Conservation (phyloP, 2,113 vertebrate species). For the Antechinus stuartii region DNA sequence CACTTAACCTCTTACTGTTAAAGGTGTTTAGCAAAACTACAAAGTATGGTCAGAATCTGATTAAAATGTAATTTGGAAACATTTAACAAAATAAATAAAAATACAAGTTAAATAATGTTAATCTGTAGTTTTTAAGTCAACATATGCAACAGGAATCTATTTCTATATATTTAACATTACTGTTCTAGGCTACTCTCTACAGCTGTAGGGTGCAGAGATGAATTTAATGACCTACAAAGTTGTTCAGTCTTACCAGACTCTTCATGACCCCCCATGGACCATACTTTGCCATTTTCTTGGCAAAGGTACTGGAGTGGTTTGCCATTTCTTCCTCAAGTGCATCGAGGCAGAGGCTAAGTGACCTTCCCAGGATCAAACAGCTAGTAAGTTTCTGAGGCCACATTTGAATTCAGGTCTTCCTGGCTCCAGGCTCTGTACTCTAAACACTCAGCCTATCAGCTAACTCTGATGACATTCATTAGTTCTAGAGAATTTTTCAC, state of each 20-base stretch:
- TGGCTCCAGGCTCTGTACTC: neutral
- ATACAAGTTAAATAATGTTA: neutral
- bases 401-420: neutral
- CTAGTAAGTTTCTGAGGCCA: neutral
- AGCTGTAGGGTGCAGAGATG: neutral
- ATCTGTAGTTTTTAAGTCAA: neutral
- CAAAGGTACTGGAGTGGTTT: too few relatives aligned
- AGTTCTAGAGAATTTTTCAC: neutral
- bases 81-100: neutral
- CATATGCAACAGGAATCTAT: neutral
- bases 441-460: neutral
- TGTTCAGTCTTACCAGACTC: neutral
- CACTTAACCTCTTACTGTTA: neutral
- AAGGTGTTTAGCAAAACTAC: neutral
- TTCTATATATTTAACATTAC: neutral
- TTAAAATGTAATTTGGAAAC: neutral
- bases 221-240: neutral
- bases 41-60: neutral
- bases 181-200: neutral
- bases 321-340: too few relatives aligned
- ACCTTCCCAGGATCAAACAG: too few relatives aligned
- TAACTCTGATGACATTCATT: neutral
- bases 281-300: too few relatives aligned
- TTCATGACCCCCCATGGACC: neutral
- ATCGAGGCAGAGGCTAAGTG: too few relatives aligned